These are phyloP conservation scores for Netelia virgata DNA, from an alignment of 2,888 invertebrate genomes.

Conservation along the genomic window DNA sequence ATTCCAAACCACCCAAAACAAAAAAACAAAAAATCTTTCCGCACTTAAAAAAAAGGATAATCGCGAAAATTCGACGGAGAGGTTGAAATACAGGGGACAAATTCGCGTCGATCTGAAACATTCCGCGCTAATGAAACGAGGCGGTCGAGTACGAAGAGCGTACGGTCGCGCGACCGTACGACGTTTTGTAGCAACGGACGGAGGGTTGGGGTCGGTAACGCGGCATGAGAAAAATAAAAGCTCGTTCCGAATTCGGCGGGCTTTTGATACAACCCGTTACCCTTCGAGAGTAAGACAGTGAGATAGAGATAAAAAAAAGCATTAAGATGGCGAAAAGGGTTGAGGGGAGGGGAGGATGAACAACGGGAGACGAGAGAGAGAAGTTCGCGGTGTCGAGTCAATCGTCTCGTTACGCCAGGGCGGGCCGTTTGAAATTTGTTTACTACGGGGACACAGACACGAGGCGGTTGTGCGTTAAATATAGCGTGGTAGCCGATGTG, in stretches of 20 bases:
- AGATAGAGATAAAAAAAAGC: slow-evolving; percentile 21
- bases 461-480: slow-evolving; percentile 62
- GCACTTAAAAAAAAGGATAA: too few relatives aligned
- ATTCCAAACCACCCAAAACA: too few relatives aligned
- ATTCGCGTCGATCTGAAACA: slow-evolving; percentile 61
- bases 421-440: slow-evolving; percentile 70
- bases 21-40: too few relatives aligned
- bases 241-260: slow-evolving; percentile 44
- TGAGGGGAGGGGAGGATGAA: slow-evolving; percentile 42
- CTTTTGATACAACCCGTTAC: slow-evolving; percentile 21
- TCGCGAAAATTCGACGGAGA: slow-evolving; percentile 22
- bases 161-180: slow-evolving; percentile 40
- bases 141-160: slow-evolving; percentile 58
- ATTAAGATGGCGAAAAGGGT: background rate
- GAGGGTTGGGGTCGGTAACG: background rate
- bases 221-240: slow-evolving; percentile 36
- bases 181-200: too few relatives aligned
- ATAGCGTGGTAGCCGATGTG: slow-evolving; percentile 53
- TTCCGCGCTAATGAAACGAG: slow-evolving; percentile 67
- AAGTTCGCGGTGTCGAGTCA: slow-evolving; percentile 42
- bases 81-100: slow-evolving; percentile 34
- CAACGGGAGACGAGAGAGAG: slow-evolving; percentile 18
- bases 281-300: slow-evolving; percentile 6
- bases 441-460: slow-evolving; percentile 65
- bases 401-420: slow-evolving; percentile 67